Evolutionary conservation across 2,113 vertebrate genomes (phyloP), one percentile per base, ranked within the genome.

Genomic region (Symphodus melops): DNA sequence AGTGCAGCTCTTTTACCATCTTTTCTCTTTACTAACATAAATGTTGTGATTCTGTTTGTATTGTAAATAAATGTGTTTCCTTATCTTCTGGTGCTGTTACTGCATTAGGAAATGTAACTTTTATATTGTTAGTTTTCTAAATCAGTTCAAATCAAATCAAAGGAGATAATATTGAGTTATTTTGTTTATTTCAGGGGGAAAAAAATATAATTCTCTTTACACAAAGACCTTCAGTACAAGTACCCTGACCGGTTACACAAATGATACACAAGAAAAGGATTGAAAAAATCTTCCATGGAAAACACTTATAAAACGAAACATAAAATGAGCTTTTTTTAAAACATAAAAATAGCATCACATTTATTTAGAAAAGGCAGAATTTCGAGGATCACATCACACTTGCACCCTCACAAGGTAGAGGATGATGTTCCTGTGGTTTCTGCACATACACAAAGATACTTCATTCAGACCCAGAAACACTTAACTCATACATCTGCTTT

Each of bases 131-230:
- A 10, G 13, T 12, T 33, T 17, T 16, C 17, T 51, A 6, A 8
- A 20, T 51, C 8, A 48, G 5, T 56, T 11, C 17, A 71, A 54
- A 54, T 1, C 10, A 79, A 57, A 44, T 21, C n/a, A 53, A 65
- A 9, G 16, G 55, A 70, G 21, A 65, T 5, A 11, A 20, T 10
- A 6, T 46, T 58, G 9, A 69, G 33, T 61, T 82, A 36, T 84
- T 77, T 36, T 39, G 48, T 91, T 91, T 86, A 88, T 89, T 91
- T 84, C 46, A 48, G 17, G 46, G 46, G 64, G 77, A 89, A 87
- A 84, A 89, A 87, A 81, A 83, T 86, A 91, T 63, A 76, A 60
- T 68, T 87, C 51, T 86, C 58, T 91, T 90, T 83, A 82, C 84
- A 88, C 85, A 91, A 89, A 85, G 33, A 84, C 72, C 52, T 81